Percentiles rank a stretch among this genome's conserved stretches.
Conservation (phyloP, 2,113 vertebrate species). For the Myanophis thanlyinensis region DNA sequence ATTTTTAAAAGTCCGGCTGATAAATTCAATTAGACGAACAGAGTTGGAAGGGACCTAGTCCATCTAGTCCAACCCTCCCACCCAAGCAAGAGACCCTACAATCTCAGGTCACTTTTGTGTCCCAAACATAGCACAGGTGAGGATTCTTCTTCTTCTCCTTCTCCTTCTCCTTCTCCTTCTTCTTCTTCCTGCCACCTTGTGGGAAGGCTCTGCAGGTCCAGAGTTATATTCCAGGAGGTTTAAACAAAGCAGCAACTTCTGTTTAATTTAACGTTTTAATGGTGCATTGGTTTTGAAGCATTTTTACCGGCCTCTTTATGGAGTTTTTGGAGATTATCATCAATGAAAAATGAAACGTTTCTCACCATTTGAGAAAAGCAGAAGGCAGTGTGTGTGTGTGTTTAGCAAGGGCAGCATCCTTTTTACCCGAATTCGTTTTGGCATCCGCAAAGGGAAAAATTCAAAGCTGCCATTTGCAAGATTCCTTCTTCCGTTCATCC, state of each 20-base stretch:
- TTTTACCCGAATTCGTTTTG: background rate
- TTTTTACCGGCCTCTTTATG: background rate
- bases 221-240: background rate
- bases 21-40: too few species aligned
- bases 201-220: background rate
- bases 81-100: too few species aligned
- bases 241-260: background rate
- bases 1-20: background rate
- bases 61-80: too few species aligned
- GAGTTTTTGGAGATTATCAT: background rate
- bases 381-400: too few species aligned
- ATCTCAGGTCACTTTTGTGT: background rate
- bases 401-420: background rate
- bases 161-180: too few species aligned
- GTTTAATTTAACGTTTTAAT: background rate
- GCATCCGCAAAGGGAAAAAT: background rate
- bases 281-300: background rate
- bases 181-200: too few species aligned
- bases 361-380: too few species aligned
- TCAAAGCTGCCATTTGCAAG: background rate
- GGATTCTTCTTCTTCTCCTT: too few species aligned
- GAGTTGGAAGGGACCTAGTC: too few species aligned
- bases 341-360: background rate
- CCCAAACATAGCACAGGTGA: background rate
- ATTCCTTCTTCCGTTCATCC: fast-evolving